Base-by-base conservation (phyloP, 1,140 invertebrate species). In the Luehdorfia chinensis region DNA sequence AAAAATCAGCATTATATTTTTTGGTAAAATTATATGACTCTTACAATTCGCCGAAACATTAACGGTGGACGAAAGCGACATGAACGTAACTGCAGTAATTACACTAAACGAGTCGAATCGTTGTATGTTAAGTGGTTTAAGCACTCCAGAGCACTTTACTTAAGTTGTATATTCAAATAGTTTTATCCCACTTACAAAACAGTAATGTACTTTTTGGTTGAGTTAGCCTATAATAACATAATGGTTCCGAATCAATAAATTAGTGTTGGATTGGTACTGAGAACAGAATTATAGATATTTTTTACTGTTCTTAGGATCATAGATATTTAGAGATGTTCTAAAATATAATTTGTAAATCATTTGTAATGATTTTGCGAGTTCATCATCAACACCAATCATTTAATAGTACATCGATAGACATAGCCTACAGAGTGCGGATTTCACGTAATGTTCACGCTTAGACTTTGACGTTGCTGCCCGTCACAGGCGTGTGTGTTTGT, bases 131-230 rank as follows among this genome's bases (percentile, higher is more conserved):
- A 77, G 70, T 77, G 74, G 65, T 54, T 57, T 55, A 54, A 74
- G 69, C 71, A 70, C 75, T 78, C 61, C 63, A 59, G 64, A 58
- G 67, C 61, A 73, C 72, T 76, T 75, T 71, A 66, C 67, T 76
- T 73, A 68, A 71, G 65, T 55, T 73, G 66, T 73, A 70, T 80
- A 83, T 83, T 83, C 75, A 76, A 80, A 84, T 80, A 78, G 71
- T 78, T 75, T 73, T 83, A 75, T 79, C 39, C 70, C 71, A 78
- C 69, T 80, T 69, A 79, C 63, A 54, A 59, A 64, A 68, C 68
- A 68, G 73, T 80, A 84, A 84, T 84, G 76, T 63, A 79, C 66
- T 84, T 84, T 79, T 83, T 78, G 66, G 67, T 75, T 36, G 62
- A 70, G 59, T 66, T 74, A 64, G 61, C 63, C 61, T 59, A 69